These are phyloP conservation scores for Ataeniobius toweri DNA, from an alignment of 2,797 vertebrate species.

Conservation along the genomic window DNA sequence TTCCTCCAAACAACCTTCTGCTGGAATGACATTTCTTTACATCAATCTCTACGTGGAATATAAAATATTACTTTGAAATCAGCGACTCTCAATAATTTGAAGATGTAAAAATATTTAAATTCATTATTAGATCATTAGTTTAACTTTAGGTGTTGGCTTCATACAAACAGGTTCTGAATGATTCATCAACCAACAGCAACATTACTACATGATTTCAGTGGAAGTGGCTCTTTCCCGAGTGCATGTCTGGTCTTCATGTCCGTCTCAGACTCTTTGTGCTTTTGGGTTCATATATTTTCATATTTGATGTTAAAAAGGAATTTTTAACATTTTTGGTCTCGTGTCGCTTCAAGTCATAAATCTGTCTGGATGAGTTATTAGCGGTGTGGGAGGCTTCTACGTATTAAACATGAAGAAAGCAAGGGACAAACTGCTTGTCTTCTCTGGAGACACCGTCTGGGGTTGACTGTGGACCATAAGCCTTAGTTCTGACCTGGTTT, in stretches of 20 bases:
- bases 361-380: constrained; percentile 20
- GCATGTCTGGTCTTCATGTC: background rate
- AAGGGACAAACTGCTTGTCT: background rate
- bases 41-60: no score
- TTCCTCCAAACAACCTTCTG: no score
- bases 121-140: background rate
- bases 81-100: no score
- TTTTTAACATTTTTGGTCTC: no score
- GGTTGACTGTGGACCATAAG: no score
- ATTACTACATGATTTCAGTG: background rate
- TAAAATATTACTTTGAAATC: no score
- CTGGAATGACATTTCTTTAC: no score
- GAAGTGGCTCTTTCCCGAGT: background rate
- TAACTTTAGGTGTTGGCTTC: background rate
- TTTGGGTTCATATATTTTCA: constrained; percentile 9
- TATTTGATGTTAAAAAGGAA: constrained; percentile 10
- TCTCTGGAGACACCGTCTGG: background rate
- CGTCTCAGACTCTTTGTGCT: background rate
- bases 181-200: background rate
- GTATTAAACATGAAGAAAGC: constrained; percentile 10
- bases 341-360: no score
- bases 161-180: no score
- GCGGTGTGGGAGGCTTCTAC: constrained; percentile 5
- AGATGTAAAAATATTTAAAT: no score
- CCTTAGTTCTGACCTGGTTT: background rate